phyloP scores from a whole-genome alignment of 2,888 invertebrate genomes.

The Pilophorus perplexus region DNA sequence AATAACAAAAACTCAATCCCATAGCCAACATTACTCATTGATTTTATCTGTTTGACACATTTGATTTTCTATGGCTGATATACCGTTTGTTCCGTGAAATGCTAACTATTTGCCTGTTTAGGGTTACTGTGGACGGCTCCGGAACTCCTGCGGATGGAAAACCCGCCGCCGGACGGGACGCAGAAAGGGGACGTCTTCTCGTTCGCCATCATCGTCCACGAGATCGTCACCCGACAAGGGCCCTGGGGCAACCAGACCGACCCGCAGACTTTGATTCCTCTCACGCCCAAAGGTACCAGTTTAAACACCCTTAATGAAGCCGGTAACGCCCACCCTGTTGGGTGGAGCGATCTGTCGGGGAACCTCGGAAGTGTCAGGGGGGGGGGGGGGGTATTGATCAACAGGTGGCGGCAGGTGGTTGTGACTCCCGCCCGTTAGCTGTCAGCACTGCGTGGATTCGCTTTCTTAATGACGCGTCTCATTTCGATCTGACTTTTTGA shows the following conservation, averaged over 20 bases:
- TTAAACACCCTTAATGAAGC: no score
- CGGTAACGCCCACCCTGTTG: not conserved
- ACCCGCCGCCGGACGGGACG: conserved; percentile 67
- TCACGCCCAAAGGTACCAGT: conserved; percentile 67
- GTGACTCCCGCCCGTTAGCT: not conserved
- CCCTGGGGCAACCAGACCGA: conserved; percentile 73
- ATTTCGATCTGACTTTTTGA: no score
- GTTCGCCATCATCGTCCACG: conserved; percentile 90
- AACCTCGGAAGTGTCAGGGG: not conserved
- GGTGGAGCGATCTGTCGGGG: not conserved
- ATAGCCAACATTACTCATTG: no score
- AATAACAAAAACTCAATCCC: no score
- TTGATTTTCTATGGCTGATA: no score
- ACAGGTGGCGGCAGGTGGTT: conserved; percentile 8
- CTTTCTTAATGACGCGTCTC: no score
- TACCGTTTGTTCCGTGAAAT: no score
- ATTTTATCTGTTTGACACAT: no score
- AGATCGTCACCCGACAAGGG: conserved; percentile 84
- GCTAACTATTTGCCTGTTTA: conserved; percentile 55
- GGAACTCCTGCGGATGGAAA: conserved; percentile 70
- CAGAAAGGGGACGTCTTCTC: conserved; percentile 95
- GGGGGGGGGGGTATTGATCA: not conserved
- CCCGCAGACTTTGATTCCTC: conserved; percentile 53
- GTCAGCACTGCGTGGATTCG: not conserved
- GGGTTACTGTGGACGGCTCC: conserved; percentile 91